phyloP scores from a whole-genome alignment of 1,140 invertebrate species.

The Procambarus virginalis region DNA sequence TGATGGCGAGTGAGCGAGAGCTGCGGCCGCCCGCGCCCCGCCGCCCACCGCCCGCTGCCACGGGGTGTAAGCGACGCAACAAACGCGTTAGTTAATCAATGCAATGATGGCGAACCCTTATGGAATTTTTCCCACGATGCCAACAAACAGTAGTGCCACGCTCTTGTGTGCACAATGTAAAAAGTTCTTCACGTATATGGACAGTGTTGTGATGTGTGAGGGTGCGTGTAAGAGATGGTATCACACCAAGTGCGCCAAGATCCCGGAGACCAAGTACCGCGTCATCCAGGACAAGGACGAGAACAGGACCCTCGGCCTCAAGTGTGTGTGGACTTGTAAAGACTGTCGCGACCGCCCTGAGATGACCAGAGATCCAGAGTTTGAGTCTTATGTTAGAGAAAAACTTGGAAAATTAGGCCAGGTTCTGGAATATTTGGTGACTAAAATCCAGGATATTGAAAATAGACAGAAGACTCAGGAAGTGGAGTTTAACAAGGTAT shows the following conservation, averaged over 20 bases:
- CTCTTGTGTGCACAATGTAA: slow-evolving; percentile 59
- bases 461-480: slow-evolving; percentile 60
- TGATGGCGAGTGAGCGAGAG: no score
- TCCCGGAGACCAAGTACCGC: slow-evolving; percentile 58
- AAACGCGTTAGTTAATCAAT: slow-evolving; percentile 56
- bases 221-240: slow-evolving; percentile 58
- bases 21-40: no score
- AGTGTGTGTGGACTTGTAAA: slow-evolving; percentile 55
- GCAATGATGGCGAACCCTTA: slow-evolving; percentile 66
- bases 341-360: slow-evolving; percentile 54
- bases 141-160: slow-evolving; percentile 54
- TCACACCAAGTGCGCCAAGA: slow-evolving; percentile 59
- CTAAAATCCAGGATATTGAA: slow-evolving; percentile 59
- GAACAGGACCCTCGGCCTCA: slow-evolving; percentile 47
- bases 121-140: slow-evolving; percentile 58
- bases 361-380: slow-evolving; percentile 41
- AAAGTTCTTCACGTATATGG: slow-evolving; percentile 63
- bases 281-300: slow-evolving; percentile 62
- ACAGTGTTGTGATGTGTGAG: slow-evolving; percentile 62
- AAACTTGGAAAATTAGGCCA: slow-evolving; percentile 51
- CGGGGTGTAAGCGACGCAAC: slow-evolving; percentile 39
- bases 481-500: slow-evolving; percentile 55
- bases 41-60: no score
- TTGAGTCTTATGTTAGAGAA: slow-evolving; percentile 58
- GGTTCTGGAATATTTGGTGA: slow-evolving; percentile 51